Base-by-base conservation (phyloP, 2,888 invertebrate genomes). In the Hoplodrina blanda region DNA sequence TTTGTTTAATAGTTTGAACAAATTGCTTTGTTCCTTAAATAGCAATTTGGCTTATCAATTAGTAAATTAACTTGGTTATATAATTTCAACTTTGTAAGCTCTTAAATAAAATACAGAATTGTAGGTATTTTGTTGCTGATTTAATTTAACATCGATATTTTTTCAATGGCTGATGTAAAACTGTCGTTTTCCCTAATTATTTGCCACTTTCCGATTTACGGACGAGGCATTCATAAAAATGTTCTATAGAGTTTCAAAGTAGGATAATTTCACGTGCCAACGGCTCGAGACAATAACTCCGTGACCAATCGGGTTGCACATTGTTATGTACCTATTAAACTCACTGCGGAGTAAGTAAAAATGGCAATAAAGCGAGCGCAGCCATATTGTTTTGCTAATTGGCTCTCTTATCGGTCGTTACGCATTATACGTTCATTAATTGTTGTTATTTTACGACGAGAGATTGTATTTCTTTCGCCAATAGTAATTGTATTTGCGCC, bases 321-420 rank as follows among this genome's bases (percentile, higher is more conserved):
- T 89, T 86, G 86, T 87, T 88, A 85, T 76, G 68, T 87, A 86
- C 83, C 81, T 85, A 85, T 87, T 79, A 82, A 80, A 80, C 73
- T 62, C 69, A 77, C 64, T 73, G 69, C 78, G 61, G 79, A 60
- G 79, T 82, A 86, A 87, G 86, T 87, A 89, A 90, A 91, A 91
- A 90, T 87, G 83, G 88, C 83, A 81, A 87, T 91, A 89, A 91
- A 85, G 79, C 75, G 69, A 71, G 65, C 49, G 80, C 86, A 63
- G 90, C 88, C 90, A 89, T 90, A 89, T 89, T 91, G 89, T 89
- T 89, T 90, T 84, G 86, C 93, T 94, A 95, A 94, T 95, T 94
- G 93, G 91, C 89, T 83, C 85, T 78, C 90, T 93, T 94, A 94
- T 94, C 94, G 91, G 82, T 80, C 86, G 90, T 90, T 89, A 89